Evolutionary conservation across 2,797 vertebrate genomes (phyloP), one percentile per base, ranked within the genome.

Genomic region (Malurus leucopterus): DNA sequence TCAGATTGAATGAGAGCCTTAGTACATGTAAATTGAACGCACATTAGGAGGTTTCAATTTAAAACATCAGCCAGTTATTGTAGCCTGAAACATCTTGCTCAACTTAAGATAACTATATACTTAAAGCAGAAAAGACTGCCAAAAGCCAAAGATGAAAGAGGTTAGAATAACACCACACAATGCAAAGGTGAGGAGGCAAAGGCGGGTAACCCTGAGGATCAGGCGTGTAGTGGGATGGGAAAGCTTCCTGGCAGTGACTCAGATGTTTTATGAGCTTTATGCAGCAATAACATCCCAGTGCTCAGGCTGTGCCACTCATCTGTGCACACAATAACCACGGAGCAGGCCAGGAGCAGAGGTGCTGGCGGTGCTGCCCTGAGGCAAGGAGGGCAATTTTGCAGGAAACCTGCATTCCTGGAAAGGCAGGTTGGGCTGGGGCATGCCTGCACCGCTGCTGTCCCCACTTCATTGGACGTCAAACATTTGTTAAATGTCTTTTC

Each of bases 21-120:
- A 90, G 78, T 63, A 30, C 90, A 88, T 92, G 89, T 93, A 96
- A 95, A 96, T 92, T 96, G 85, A 91, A 95, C n/a, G 88, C 94
- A 91, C 93, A 94, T 94, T 95, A 95, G 78, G 78, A 86, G 90
- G 82, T 76, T 92, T 84, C 86, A 36, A 91, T 92, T 90, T 94
- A 91, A 96, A 95, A 90, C 93, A 89, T 86, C 68, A 67, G 88
- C 71, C 77, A 77, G 86, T 94, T 94, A 91, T 90, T 92, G 85
- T 87, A 95, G 88, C 88, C 86, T 64, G 82, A 81, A 95, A 95
- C 95, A 95, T 93, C 93, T 95, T 96, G 91, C 91, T 91, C 89
- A 95, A 93, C 91, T 94, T 95, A 93, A 95, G 92, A 91, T 93
- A 91, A 90, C 92, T 58, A 87, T 79, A 86, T 32, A 79, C 84